phyloP scores from a whole-genome alignment of 1,140 invertebrate genomes.

The Zaprionus camerounensis region DNA sequence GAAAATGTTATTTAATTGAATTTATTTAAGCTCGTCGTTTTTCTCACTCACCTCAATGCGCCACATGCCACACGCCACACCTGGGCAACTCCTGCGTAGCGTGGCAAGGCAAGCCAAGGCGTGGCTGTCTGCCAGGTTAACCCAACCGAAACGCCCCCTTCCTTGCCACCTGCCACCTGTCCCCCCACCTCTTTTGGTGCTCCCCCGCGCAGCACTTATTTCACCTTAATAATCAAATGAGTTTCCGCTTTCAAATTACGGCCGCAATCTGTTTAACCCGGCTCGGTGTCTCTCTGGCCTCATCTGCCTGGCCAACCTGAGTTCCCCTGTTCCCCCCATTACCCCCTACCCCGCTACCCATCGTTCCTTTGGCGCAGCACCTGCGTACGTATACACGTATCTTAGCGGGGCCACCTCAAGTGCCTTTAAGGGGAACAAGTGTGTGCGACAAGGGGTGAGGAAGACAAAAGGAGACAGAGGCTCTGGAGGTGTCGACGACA shows the following conservation, averaged over 20 bases:
- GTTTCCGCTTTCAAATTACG: slow-evolving; percentile 80
- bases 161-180: background rate
- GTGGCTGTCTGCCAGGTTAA: background rate
- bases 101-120: background rate
- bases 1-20: slow-evolving; percentile 83
- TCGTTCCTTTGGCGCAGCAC: background rate
- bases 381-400: slow-evolving; percentile 53
- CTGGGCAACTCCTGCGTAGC: slow-evolving; percentile 12
- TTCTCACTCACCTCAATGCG: slow-evolving; percentile 73
- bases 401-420: slow-evolving; percentile 42
- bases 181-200: background rate
- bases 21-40: slow-evolving; percentile 77
- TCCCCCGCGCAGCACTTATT: slow-evolving; percentile 64
- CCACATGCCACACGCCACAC: slow-evolving; percentile 27
- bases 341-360: background rate
- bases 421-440: slow-evolving; percentile 35
- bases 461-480: background rate
- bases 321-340: slow-evolving; percentile 2
- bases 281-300: slow-evolving; percentile 36
- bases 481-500: slow-evolving; percentile 31
- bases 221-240: slow-evolving; percentile 83
- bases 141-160: slow-evolving; percentile 8
- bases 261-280: slow-evolving; percentile 80
- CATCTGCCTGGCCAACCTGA: background rate
- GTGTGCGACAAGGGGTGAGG: slow-evolving; percentile 5